phyloP scores from a whole-genome alignment of 2,888 invertebrate genomes.

The Philopedon plagiatum region DNA sequence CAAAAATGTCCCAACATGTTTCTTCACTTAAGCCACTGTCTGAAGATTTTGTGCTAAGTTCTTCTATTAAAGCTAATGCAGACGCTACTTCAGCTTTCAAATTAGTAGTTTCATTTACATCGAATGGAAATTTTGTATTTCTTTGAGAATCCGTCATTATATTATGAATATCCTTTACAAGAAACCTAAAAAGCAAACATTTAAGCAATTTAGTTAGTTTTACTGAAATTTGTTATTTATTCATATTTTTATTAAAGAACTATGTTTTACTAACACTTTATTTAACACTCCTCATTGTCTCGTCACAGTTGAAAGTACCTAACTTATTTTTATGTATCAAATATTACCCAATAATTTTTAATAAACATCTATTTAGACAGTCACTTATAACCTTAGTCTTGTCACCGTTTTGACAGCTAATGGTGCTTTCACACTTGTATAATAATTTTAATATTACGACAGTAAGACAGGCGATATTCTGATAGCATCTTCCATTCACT shows the following conservation, averaged over 20 bases:
- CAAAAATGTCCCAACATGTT: constrained; percentile 44
- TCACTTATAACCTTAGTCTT: not conserved
- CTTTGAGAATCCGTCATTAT: not conserved
- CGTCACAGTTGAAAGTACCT: too few relatives aligned
- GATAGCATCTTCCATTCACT: too few relatives aligned
- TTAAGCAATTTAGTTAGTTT: too few relatives aligned
- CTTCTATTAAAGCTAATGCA: constrained; percentile 32
- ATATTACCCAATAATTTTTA: not conserved
- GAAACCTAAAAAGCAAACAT: too few relatives aligned
- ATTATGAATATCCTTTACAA: too few relatives aligned
- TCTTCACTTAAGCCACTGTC: constrained; percentile 50
- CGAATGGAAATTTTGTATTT: not conserved
- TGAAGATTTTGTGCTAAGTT: constrained; percentile 41
- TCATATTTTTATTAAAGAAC: too few relatives aligned
- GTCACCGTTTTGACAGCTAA: not conserved
- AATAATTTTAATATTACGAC: too few relatives aligned
- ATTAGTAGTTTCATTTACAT: not conserved
- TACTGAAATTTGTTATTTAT: too few relatives aligned
- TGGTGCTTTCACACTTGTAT: too few relatives aligned
- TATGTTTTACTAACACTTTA: too few relatives aligned
- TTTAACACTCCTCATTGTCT: too few relatives aligned
- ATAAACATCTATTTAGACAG: not conserved
- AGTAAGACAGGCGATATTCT: too few relatives aligned
- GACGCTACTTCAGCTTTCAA: constrained; percentile 28
- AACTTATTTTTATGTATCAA: not conserved